Percentiles rank a stretch among this genome's conserved stretches.
phyloP scores from a whole-genome alignment of 2,113 vertebrate genomes.

The Macquaria ambigua region DNA sequence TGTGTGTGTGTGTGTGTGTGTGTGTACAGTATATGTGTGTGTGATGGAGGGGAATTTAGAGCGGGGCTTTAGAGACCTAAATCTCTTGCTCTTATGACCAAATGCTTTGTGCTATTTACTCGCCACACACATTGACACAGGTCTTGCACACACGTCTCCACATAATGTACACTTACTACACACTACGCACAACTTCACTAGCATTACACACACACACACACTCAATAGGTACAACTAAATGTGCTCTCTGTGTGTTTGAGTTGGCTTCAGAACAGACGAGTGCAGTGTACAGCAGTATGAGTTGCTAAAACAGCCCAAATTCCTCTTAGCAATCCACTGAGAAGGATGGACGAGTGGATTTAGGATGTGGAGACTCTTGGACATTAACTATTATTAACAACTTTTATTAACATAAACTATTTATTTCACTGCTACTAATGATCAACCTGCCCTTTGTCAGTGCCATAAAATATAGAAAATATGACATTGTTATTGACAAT shows the following conservation, averaged over 20 bases:
- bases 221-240: not conserved
- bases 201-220: too few species aligned
- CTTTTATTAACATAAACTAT: conserved; percentile 20
- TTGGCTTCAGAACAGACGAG: conserved; percentile 29
- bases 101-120: conserved; percentile 27
- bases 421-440: conserved; percentile 24
- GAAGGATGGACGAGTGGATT: conserved; percentile 2
- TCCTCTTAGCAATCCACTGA: conserved; percentile 33
- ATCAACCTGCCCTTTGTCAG: not conserved
- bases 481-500: conserved; percentile 21
- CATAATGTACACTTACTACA: conserved; percentile 3
- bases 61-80: conserved; percentile 20
- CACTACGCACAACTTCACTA: not conserved
- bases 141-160: not conserved
- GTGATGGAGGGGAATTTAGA: conserved; percentile 10
- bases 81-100: conserved; percentile 40
- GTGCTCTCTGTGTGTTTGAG: conserved; percentile 23
- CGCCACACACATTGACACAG: not conserved
- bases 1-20: conserved; percentile 23
- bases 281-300: not conserved
- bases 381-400: conserved; percentile 13
- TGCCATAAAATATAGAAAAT: conserved; percentile 26
- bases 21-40: not conserved
- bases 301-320: conserved; percentile 26
- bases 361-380: not conserved